Percentiles rank a stretch among this genome's conserved stretches.
Evolutionary conservation across 1,140 invertebrate genomes (phyloP).

Genomic region (Diabrotica undecimpunctata): DNA sequence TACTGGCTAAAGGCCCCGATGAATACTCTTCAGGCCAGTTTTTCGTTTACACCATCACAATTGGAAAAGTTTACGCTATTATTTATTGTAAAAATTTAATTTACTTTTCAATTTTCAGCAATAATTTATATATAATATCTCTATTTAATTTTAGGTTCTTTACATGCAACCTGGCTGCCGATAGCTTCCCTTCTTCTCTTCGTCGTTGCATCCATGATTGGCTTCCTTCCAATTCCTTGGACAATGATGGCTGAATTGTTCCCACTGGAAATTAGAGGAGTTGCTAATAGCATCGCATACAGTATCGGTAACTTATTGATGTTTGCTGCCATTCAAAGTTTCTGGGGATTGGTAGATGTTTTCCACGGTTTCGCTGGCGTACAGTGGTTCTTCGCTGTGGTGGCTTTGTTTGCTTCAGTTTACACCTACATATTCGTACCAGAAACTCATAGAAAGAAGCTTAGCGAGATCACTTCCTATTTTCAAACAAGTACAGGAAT

Average conservation of each 20-base stretch:
- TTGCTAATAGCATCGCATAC: constrained; percentile 48
- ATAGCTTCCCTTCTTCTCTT: constrained; percentile 30
- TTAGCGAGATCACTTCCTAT: constrained; percentile 64
- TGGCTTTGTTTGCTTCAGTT: constrained; percentile 55
- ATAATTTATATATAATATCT: no score
- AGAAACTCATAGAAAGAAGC: constrained; percentile 67
- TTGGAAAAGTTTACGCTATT: no score
- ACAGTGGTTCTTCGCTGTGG: constrained; percentile 56
- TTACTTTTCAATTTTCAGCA: no score
- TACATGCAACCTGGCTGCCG: constrained; percentile 30
- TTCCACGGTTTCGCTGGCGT: constrained; percentile 33
- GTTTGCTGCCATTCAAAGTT: constrained; percentile 54
- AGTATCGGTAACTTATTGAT: constrained; percentile 53
- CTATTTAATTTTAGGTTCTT: constrained; percentile 19
- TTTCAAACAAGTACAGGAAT: constrained; percentile 51
- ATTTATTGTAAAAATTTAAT: no score
- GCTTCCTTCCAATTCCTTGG: constrained; percentile 59
- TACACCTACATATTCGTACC: constrained; percentile 64
- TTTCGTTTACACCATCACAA: no score
- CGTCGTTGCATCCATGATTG: constrained; percentile 57
- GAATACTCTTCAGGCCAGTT: no score
- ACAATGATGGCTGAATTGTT: constrained; percentile 63
- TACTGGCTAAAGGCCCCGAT: no score
- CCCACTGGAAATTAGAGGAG: constrained; percentile 57
- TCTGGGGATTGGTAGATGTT: constrained; percentile 42